These are phyloP conservation scores for Callaeas wilsoni DNA, from an alignment of 2,113 vertebrate species.

Conservation along the genomic window DNA sequence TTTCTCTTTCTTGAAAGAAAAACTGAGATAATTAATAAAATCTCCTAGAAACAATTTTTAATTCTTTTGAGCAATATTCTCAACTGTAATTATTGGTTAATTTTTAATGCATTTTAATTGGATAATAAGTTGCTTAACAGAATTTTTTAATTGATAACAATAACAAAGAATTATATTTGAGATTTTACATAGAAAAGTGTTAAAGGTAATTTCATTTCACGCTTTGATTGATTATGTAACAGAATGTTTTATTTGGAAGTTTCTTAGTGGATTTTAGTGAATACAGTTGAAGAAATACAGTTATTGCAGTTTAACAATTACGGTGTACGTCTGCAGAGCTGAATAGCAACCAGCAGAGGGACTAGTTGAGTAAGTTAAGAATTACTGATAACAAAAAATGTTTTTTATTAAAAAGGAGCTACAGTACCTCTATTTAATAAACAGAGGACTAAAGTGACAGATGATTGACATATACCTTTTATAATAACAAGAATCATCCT, in stretches of 20 bases:
- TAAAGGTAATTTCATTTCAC: background rate
- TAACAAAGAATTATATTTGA: background rate
- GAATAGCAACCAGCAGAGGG: constrained; percentile 33
- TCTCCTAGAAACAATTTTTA: background rate
- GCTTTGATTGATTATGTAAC: background rate
- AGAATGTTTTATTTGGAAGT: background rate
- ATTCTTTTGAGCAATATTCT: background rate
- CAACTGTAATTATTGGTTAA: background rate
- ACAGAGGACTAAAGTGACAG: background rate
- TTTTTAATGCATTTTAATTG: background rate
- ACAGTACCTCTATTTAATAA: background rate
- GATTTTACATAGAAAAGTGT: background rate
- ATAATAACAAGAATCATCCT: background rate
- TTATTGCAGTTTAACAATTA: background rate
- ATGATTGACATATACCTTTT: background rate
- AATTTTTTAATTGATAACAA: background rate
- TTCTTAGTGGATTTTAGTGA: background rate
- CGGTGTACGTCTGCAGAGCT: background rate
- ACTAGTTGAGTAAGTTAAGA: background rate
- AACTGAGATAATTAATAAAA: background rate
- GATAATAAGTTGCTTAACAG: background rate
- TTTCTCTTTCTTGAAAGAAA: background rate
- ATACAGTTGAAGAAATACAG: background rate
- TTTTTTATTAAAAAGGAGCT: background rate
- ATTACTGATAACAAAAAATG: background rate